These are phyloP conservation scores for Numenius phaeopus DNA, from an alignment of 2,797 vertebrate genomes.

Conservation along the genomic window DNA sequence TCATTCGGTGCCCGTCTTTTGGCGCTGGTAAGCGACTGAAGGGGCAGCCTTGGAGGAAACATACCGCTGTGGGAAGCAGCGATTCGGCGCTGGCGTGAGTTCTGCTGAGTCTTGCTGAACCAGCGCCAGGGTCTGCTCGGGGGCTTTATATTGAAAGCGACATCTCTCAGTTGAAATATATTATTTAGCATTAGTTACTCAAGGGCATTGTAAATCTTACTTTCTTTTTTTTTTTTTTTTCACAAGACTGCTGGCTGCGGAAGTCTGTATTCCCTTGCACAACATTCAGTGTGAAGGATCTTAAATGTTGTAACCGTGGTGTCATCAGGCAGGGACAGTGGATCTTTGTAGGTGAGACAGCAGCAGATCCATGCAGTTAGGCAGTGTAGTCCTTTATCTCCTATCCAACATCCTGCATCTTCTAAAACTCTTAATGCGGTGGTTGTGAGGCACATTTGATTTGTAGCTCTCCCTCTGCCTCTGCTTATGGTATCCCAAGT, in stretches of 20 bases:
- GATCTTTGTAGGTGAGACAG: neutral
- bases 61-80: neutral
- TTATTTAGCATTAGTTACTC: neutral
- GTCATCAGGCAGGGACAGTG: neutral
- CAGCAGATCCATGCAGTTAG: neutral
- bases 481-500: neutral
- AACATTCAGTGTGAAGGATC: neutral
- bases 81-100: neutral
- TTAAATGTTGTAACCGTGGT: neutral
- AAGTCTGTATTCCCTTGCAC: neutral
- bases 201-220: neutral
- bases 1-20: fast-evolving
- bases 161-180: neutral
- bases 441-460: neutral
- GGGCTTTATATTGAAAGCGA: neutral
- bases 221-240: neutral
- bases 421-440: neutral
- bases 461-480: neutral
- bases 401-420: neutral
- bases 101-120: conserved; percentile 43
- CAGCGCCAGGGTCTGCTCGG: neutral
- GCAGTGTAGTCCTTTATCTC: neutral
- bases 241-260: neutral
- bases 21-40: neutral
- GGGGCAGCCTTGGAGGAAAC: fast-evolving